phyloP scores from a whole-genome alignment of 2,797 vertebrate genomes.

The Sardinella longiceps region DNA sequence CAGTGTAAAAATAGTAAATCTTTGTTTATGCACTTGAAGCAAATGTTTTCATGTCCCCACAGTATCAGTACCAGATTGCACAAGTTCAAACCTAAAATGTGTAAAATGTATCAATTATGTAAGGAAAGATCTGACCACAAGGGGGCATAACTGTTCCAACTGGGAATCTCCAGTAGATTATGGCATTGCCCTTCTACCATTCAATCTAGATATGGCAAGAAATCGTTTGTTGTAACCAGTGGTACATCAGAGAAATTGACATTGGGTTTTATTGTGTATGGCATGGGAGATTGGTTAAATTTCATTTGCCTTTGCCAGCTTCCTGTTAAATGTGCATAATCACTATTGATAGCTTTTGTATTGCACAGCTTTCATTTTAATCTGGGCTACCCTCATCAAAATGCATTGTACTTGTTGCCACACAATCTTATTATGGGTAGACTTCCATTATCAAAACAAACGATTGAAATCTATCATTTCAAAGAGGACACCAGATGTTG shows the following conservation, averaged over 20 bases:
- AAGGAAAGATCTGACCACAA: background rate
- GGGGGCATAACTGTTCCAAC: background rate
- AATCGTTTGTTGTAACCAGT: background rate
- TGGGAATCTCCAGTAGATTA: background rate
- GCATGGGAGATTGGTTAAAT: background rate
- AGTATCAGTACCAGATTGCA: background rate
- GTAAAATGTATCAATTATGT: background rate
- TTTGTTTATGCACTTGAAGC: background rate
- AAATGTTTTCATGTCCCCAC: background rate
- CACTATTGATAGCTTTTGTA: background rate
- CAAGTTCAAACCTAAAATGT: background rate
- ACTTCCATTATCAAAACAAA: background rate
- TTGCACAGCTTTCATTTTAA: conserved; percentile 15
- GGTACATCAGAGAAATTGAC: background rate
- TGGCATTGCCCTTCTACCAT: background rate
- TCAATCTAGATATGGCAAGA: background rate
- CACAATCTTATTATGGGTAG: background rate
- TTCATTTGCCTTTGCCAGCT: background rate
- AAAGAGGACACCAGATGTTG: background rate
- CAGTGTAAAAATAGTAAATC: background rate
- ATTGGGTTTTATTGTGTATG: background rate
- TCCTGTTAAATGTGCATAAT: background rate
- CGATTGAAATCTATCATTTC: background rate
- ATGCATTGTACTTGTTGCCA: background rate
- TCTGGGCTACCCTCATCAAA: background rate